phyloP scores from a whole-genome alignment of 64 coral and sea anemone genomes.

The Montipora capricornis region DNA sequence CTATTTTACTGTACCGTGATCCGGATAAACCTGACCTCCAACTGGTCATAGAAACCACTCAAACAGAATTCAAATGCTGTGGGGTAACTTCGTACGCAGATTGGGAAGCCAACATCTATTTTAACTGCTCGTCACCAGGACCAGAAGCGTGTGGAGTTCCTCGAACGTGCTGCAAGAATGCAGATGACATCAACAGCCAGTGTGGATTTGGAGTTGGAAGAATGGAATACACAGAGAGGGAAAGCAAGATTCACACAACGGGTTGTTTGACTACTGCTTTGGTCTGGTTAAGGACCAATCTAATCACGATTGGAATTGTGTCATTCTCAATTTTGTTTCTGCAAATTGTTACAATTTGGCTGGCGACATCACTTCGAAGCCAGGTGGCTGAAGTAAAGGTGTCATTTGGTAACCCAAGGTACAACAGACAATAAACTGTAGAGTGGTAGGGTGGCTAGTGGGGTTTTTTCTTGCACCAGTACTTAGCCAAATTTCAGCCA shows the following conservation, averaged over 20 bases:
- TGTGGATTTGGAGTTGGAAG: slow-evolving; percentile 61
- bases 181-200: slow-evolving; percentile 54
- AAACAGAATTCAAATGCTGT: slow-evolving; percentile 58
- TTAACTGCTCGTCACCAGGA: slow-evolving; percentile 64
- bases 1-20: slow-evolving; percentile 19
- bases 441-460: neutral
- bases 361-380: slow-evolving; percentile 24
- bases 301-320: neutral
- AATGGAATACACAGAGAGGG: slow-evolving; percentile 6
- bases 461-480: neutral
- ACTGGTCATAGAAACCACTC: slow-evolving; percentile 47
- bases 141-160: slow-evolving; percentile 62
- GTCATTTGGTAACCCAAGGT: neutral
- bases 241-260: slow-evolving; percentile 25
- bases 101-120: slow-evolving; percentile 55
- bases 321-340: slow-evolving; percentile 33
- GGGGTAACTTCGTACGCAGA: slow-evolving; percentile 49
- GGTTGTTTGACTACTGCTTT: slow-evolving; percentile 50
- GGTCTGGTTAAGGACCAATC: slow-evolving; percentile 32
- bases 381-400: slow-evolving; percentile 34
- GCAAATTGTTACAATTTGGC: slow-evolving; percentile 47
- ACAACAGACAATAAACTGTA: slow-evolving; percentile 3
- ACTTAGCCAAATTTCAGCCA: no score
- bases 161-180: slow-evolving; percentile 45
- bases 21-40: slow-evolving; percentile 28